These are phyloP conservation scores for Penaeus indicus DNA, from an alignment of 1,140 invertebrate species.

Conservation along the genomic window DNA sequence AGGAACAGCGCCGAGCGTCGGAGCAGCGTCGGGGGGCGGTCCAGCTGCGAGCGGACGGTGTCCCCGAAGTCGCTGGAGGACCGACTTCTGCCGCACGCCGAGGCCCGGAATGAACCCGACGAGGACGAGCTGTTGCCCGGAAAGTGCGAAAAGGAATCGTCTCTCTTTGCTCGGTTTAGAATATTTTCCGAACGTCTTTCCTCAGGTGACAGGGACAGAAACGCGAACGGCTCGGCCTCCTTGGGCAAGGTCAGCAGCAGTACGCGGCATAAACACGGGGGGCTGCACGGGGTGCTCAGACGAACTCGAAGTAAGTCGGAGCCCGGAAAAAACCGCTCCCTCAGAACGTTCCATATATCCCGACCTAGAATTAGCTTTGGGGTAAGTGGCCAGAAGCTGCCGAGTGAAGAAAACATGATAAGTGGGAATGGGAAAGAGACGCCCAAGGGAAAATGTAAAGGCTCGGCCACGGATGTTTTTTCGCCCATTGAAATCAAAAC, in stretches of 20 bases:
- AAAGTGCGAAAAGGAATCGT: constrained; percentile 57
- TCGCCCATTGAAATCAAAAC: constrained; percentile 57
- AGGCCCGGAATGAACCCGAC: constrained; percentile 40
- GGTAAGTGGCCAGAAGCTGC: constrained; percentile 40
- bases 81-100: constrained; percentile 45
- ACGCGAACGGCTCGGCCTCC: constrained; percentile 44
- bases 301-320: constrained; percentile 58
- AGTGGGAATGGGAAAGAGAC: constrained; percentile 46
- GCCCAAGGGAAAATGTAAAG: constrained; percentile 19
- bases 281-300: constrained; percentile 53
- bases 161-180: constrained; percentile 47
- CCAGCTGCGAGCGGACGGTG: constrained; percentile 49
- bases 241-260: constrained; percentile 28
- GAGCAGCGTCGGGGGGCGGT: constrained; percentile 44
- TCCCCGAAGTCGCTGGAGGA: constrained; percentile 56
- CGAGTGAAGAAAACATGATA: constrained; percentile 55
- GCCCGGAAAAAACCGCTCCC: constrained; percentile 39
- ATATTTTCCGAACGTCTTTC: constrained; percentile 56
- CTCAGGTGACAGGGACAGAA: constrained; percentile 50
- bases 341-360: constrained; percentile 57
- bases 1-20: constrained; percentile 55
- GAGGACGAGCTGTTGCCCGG: constrained; percentile 26
- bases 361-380: constrained; percentile 60
- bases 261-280: constrained; percentile 52
- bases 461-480: constrained; percentile 16